A percentile compares a stretch with the other conserved stretches of the same genome.
Conservation (phyloP, 2,113 vertebrate genomes). For the Tupaia tana region DNA sequence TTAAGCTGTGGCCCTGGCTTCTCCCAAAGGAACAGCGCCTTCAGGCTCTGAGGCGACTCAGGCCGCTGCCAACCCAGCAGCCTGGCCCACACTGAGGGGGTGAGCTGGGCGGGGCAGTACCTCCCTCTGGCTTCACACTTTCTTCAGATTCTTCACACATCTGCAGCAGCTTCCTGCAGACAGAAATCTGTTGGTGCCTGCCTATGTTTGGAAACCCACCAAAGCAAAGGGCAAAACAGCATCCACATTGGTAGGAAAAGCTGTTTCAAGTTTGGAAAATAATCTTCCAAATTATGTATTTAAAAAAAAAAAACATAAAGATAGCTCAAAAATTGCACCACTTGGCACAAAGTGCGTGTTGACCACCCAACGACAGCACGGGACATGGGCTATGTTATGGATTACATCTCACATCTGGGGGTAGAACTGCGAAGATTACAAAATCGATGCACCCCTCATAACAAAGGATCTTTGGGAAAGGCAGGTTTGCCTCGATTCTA, state of each 20-base stretch:
- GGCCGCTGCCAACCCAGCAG: neutral
- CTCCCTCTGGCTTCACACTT: neutral
- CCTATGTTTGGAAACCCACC: slow-evolving; percentile 50
- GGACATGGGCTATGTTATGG: neutral
- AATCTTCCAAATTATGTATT: neutral
- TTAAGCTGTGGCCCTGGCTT: neutral
- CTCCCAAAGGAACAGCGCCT: neutral
- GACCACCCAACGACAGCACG: neutral
- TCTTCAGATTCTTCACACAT: slow-evolving; percentile 12
- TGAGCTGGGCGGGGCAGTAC: neutral
- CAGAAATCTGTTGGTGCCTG: neutral
- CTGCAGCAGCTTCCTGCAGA: slow-evolving; percentile 50
- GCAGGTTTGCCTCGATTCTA: neutral
- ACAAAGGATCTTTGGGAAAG: neutral
- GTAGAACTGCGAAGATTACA: neutral
- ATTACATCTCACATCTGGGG: neutral
- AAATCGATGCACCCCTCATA: neutral
- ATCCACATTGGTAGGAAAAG: neutral
- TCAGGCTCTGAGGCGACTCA: neutral
- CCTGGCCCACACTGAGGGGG: neutral
- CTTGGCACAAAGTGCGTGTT: neutral
- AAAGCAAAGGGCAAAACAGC: slow-evolving; percentile 46
- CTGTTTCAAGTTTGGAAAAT: slow-evolving; percentile 50
- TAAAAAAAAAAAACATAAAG: neutral
- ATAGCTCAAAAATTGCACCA: neutral